Percentiles rank a stretch among this genome's conserved stretches.
phyloP scores from a whole-genome alignment of 2,888 invertebrate genomes.

The Opisthograptis luteolata region DNA sequence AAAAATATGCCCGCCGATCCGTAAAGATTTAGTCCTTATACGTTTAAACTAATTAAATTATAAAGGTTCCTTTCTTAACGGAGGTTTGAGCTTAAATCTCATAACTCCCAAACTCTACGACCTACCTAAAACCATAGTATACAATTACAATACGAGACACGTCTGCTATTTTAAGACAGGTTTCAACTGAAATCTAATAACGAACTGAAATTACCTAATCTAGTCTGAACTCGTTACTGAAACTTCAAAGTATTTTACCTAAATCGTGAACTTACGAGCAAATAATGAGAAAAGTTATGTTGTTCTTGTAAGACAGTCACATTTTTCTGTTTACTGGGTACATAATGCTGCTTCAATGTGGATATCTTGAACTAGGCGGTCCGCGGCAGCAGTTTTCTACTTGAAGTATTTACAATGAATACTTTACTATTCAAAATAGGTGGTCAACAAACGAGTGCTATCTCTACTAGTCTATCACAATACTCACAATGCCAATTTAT shows the following conservation, averaged over 20 bases:
- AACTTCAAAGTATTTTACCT: constrained; percentile 33
- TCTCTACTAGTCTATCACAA: constrained; percentile 18
- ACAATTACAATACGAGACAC: too few species aligned
- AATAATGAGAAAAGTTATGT: constrained; percentile 38
- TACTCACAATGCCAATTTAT: constrained; percentile 29
- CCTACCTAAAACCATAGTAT: too few species aligned
- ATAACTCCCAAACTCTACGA: too few species aligned
- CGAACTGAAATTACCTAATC: constrained; percentile 30
- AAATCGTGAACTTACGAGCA: constrained; percentile 31
- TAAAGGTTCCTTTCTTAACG: too few species aligned
- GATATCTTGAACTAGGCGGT: constrained; percentile 17
- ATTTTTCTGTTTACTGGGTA: constrained; percentile 22
- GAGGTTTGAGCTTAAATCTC: too few species aligned
- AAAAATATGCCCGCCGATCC: too few species aligned
- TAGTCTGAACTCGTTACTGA: constrained; percentile 34
- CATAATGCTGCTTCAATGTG: too few species aligned
- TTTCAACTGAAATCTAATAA: constrained; percentile 7
- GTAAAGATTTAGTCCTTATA: too few species aligned
- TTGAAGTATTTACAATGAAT: too few species aligned
- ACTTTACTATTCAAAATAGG: constrained; percentile 1
- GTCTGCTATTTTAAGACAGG: not conserved
- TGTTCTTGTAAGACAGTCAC: constrained; percentile 34
- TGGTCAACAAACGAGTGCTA: constrained; percentile 14
- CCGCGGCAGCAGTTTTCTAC: too few species aligned
- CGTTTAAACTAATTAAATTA: too few species aligned